These are phyloP conservation scores for Philereme vetulata DNA, from an alignment of 2,888 invertebrate species.

Conservation along the genomic window DNA sequence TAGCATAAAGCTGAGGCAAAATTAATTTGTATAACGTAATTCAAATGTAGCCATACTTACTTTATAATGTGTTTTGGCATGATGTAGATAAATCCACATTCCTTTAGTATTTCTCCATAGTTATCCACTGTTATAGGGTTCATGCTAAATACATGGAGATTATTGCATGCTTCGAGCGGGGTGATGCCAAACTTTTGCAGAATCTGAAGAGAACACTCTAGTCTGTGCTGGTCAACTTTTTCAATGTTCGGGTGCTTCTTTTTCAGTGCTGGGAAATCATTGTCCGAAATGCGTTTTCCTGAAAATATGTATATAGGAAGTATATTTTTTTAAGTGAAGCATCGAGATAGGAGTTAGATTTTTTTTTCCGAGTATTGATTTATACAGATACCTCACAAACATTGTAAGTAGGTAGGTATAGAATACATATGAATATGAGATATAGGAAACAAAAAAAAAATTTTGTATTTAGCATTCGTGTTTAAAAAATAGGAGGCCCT, in stretches of 20 bases:
- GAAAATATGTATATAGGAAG: constrained; percentile 31
- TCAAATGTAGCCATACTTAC: constrained; percentile 43
- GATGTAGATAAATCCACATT: constrained; percentile 83
- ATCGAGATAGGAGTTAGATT: background rate
- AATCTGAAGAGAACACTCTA: constrained; percentile 64
- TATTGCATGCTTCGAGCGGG: constrained; percentile 76
- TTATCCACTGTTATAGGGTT: constrained; percentile 84
- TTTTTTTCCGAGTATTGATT: background rate
- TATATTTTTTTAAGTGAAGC: background rate
- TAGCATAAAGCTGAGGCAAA: too few relatives aligned
- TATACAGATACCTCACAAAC: too few relatives aligned
- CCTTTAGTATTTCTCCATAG: constrained; percentile 84
- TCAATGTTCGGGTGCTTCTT: constrained; percentile 67
- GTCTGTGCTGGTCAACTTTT: constrained; percentile 53
- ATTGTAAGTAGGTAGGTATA: too few relatives aligned
- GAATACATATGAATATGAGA: too few relatives aligned
- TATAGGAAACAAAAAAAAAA: too few relatives aligned
- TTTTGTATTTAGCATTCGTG: background rate
- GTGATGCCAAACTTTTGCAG: constrained; percentile 73
- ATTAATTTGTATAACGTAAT: too few relatives aligned
- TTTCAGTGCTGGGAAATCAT: constrained; percentile 49
- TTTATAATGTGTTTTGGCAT: constrained; percentile 70
- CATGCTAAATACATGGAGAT: constrained; percentile 83
- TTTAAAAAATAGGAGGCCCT: background rate
- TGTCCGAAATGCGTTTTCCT: constrained; percentile 57